Conservation (phyloP, 1,140 invertebrate species). For the Apis cerana region DNA sequence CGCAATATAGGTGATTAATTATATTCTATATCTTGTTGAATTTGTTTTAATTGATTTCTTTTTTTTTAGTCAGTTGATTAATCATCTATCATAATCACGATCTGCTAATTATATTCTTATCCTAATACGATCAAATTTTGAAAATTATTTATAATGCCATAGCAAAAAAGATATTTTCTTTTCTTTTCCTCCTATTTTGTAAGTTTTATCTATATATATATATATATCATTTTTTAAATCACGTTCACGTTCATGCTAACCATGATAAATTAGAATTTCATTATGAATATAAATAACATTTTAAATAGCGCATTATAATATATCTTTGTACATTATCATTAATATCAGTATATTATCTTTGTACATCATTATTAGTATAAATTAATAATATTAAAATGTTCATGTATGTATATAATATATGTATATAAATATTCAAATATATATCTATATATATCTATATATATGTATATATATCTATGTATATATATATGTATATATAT, state of each 20-base stretch:
- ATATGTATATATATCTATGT: no score
- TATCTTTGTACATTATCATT: neutral
- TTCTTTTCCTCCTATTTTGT: neutral
- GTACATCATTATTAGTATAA: no score
- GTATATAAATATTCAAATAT: no score
- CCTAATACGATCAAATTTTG: slow-evolving; percentile 34
- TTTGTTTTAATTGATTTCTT: no score
- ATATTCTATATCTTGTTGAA: no score
- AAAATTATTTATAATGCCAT: slow-evolving; percentile 37
- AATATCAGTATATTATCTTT: neutral
- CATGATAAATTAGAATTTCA: neutral
- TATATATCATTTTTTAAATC: slow-evolving; percentile 21
- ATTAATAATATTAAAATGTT: no score
- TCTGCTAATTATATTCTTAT: no score
- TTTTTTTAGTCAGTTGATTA: no score
- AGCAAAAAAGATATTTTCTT: neutral
- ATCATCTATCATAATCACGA: no score
- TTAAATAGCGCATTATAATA: slow-evolving; percentile 39
- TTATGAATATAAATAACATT: slow-evolving; percentile 16
- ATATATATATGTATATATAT: neutral
- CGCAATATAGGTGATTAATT: no score
- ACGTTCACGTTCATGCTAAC: neutral
- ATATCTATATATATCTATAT: neutral
- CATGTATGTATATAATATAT: no score
- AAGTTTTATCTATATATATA: neutral